Base-by-base conservation (phyloP, 1,140 invertebrate species). In the Trypoxylus dichotomus region DNA sequence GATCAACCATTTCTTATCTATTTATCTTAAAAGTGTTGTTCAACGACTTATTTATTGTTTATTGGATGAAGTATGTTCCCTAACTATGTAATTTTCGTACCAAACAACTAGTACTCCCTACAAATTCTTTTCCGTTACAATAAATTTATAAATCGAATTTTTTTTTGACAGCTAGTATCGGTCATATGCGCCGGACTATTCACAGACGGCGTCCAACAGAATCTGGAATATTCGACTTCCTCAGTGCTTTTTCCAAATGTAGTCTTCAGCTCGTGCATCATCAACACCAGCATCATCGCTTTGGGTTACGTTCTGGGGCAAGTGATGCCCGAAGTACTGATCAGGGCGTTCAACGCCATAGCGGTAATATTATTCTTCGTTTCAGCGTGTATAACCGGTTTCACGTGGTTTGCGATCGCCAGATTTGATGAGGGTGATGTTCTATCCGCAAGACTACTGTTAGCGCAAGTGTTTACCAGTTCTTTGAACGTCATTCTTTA, bases 271-370 rank as follows among this genome's bases (percentile, higher is more conserved):
- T 76, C 76, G 63, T 79, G 79, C 60, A 79, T 79, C n/a, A 82
- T 82, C 42, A 82, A 81, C n/a, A 81, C 79, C 42, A 77, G 76
- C 41, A 79, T 82, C n/a, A 80, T 81, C 3, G 72, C 78, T 25
- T 43, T 82, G 8, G 79, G 81, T 78, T 81, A 80, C 25, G 43
- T 81, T 5, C 58, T 82, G 7, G 81, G 80, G 8, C 74, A 79
- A 41, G 32, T 60, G 19, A 82, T 82, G 80, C 78, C 79, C 7
- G 78, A 80, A 71, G 75, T 81, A 15, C 32, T 81, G 24, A 76
- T 78, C 24, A 79, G 81, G 72, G 79, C 80, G 6, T 82, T 82
- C 72, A 77, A 79, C 74, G 32, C 78, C 0, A 73, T 82, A 11
- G 80, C 76, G 6, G 76, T 78, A 13, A 79, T 79, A 11, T 74